Conservation (phyloP, 64 coral and sea anemone species). For the Montipora efflorescens region DNA sequence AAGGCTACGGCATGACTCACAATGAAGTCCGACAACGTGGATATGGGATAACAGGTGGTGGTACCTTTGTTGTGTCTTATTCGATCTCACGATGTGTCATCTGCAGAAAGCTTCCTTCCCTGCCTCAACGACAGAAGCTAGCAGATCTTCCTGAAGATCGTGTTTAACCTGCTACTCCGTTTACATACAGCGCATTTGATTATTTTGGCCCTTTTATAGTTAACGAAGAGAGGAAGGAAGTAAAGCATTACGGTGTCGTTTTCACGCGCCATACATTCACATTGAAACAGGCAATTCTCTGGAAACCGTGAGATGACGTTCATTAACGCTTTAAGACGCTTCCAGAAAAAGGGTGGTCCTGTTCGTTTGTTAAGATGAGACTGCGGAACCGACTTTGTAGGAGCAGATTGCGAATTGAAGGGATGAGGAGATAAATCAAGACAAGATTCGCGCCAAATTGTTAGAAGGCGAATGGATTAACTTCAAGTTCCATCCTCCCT, state of each 20-base stretch:
- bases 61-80: neutral
- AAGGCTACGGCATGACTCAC: neutral
- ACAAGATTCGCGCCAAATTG: neutral
- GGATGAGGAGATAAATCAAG: neutral
- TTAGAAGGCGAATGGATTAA: conserved; percentile 29
- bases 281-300: neutral
- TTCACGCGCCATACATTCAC: no score
- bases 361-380: no score
- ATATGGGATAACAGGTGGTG: conserved; percentile 30
- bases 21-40: neutral
- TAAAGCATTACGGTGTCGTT: no score
- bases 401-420: conserved; percentile 1
- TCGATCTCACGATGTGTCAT: conserved; percentile 15
- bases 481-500: conserved; percentile 33
- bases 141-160: conserved; percentile 38
- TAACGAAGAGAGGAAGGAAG: no score
- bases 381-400: neutral
- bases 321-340: no score
- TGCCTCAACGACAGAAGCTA: conserved; percentile 43
- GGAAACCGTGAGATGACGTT: neutral
- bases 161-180: conserved; percentile 40
- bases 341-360: neutral
- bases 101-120: conserved; percentile 36
- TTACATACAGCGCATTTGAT: conserved; percentile 50
- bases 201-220: conserved; percentile 45